These are phyloP conservation scores for Odocoileus hemionus DNA, from an alignment of 2,113 vertebrate genomes.

Conservation along the genomic window DNA sequence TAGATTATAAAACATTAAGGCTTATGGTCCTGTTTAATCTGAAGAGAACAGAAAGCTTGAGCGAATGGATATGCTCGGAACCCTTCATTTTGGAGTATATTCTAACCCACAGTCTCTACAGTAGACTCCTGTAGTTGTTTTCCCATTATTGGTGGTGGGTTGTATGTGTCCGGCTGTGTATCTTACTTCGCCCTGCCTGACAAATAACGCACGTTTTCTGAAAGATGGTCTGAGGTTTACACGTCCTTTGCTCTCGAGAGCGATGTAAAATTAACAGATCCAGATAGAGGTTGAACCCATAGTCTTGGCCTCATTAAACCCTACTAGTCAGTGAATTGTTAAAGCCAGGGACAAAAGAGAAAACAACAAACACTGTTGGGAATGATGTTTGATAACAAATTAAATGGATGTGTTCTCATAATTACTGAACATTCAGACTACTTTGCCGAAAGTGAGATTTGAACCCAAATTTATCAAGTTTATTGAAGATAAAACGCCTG, in stretches of 20 bases:
- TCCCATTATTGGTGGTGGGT: not conserved
- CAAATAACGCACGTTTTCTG: not conserved
- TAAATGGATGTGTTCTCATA: not conserved
- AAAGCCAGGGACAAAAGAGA: not conserved
- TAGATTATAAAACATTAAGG: not conserved
- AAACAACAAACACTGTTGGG: not conserved
- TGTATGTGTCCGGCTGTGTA: not conserved
- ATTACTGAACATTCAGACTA: not conserved
- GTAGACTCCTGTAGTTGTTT: not conserved
- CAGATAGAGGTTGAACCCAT: not conserved
- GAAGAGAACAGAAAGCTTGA: not conserved
- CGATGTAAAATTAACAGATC: not conserved
- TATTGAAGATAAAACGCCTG: not conserved
- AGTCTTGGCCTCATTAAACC: not conserved
- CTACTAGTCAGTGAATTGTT: not conserved
- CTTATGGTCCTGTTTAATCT: not conserved
- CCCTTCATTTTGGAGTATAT: not conserved
- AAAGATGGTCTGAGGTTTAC: not conserved
- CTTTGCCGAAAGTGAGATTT: conserved; percentile 9
- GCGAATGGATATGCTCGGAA: not conserved
- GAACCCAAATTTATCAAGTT: not conserved
- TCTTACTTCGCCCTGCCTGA: not conserved
- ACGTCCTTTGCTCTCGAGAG: not conserved
- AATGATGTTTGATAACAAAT: not conserved
- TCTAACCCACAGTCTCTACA: not conserved